Evolutionary conservation across 2,888 invertebrate species (phyloP).

Genomic region (Trimorus sp.): DNA sequence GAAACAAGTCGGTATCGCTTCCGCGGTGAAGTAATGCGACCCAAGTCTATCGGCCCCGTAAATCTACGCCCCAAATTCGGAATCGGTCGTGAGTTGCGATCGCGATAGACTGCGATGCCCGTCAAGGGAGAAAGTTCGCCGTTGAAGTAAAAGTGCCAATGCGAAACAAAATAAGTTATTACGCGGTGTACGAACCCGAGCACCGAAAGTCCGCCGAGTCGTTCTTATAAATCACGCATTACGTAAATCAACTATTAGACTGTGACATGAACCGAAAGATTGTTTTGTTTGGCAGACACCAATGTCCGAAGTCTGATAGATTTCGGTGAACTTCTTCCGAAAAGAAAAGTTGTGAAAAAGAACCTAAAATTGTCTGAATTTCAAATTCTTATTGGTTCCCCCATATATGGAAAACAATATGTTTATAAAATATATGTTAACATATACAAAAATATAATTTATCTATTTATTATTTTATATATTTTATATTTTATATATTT

Average conservation of each 20-base stretch:
- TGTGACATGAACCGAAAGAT: not conserved
- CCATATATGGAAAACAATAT: too few species aligned
- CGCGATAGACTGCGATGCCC: constrained; percentile 22
- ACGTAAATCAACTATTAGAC: constrained; percentile 37
- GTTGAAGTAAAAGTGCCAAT: constrained; percentile 45
- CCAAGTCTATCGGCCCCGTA: constrained; percentile 22
- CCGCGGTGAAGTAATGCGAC: constrained; percentile 34
- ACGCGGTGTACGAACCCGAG: constrained; percentile 35
- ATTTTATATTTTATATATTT: too few species aligned
- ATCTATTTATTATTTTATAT: too few species aligned
- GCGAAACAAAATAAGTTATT: constrained; percentile 44
- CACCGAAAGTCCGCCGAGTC: constrained; percentile 30
- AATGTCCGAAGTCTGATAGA: too few species aligned
- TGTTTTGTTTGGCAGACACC: constrained; percentile 7
- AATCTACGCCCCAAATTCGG: constrained; percentile 39
- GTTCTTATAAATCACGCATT: constrained; percentile 42
- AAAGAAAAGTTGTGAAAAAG: too few species aligned
- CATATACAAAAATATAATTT: too few species aligned
- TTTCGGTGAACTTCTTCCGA: too few species aligned
- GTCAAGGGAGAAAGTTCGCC: constrained; percentile 45
- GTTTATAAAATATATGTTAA: too few species aligned
- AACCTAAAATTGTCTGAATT: too few species aligned
- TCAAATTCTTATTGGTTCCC: too few species aligned
- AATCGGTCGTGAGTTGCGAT: constrained; percentile 33
- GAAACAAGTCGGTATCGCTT: constrained; percentile 37